Conservation (phyloP, 2,113 vertebrate genomes). For the Sakesphorus luctuosus region DNA sequence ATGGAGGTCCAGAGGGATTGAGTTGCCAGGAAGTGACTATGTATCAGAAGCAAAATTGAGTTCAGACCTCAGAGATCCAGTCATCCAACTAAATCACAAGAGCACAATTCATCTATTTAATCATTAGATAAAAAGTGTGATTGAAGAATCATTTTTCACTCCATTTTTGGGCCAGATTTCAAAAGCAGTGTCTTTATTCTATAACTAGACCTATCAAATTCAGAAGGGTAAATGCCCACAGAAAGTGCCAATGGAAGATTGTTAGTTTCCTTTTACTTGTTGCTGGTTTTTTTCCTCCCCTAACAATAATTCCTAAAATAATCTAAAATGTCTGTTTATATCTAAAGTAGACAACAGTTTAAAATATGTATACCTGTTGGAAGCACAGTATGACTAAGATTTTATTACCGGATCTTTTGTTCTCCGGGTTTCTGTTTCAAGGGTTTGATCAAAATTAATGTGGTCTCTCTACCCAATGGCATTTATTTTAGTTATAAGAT, state of each 20-base stretch:
- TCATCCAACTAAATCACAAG: neutral
- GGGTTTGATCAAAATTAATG: constrained; percentile 79
- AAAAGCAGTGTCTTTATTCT: neutral
- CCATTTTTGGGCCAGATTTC: neutral
- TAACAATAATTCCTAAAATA: neutral
- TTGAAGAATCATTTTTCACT: neutral
- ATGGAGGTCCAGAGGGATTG: neutral
- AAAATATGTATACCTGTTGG: neutral
- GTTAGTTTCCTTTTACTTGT: neutral
- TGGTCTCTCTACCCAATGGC: constrained; percentile 77
- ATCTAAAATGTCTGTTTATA: neutral
- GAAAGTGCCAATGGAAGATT: neutral
- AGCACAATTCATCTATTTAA: constrained; percentile 3
- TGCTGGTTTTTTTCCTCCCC: neutral
- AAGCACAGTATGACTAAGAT: neutral
- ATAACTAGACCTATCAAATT: neutral
- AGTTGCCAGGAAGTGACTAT: constrained; percentile 2
- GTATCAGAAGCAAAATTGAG: constrained; percentile 16
- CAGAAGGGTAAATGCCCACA: neutral
- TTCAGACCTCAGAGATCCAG: neutral
- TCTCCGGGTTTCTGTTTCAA: constrained; percentile 66
- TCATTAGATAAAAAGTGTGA: neutral
- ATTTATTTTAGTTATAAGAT: constrained; percentile 82
- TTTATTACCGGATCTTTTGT: constrained; percentile 68
- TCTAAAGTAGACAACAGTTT: neutral